A percentile compares a stretch with the other conserved stretches of the same genome.
These are phyloP conservation scores for Drosophila meridiana DNA, from an alignment of 2,888 invertebrate species.

Conservation along the genomic window DNA sequence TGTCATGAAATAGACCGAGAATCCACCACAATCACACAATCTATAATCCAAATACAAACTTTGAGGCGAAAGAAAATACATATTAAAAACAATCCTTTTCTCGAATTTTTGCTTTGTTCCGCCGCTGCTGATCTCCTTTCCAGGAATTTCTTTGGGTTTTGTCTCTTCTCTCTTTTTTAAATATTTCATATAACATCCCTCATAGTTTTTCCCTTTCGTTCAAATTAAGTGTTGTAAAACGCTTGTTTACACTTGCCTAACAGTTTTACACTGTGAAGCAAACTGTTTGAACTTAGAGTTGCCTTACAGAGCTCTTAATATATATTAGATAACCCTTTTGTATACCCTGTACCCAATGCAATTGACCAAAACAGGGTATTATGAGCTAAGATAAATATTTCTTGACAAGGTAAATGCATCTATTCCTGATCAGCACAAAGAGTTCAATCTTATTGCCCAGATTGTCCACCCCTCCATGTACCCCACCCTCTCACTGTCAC, in stretches of 20 bases:
- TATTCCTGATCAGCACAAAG: neutral
- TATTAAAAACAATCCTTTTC: neutral
- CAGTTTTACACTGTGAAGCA: neutral
- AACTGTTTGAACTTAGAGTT: neutral
- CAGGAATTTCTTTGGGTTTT: no score
- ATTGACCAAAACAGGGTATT: neutral
- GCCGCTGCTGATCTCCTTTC: no score
- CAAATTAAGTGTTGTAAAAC: constrained; percentile 1
- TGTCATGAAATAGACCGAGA: neutral
- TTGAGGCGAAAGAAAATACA: neutral
- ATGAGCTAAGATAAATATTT: no score
- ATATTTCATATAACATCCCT: no score
- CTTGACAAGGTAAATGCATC: neutral
- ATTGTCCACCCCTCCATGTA: neutral
- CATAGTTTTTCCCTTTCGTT: no score
- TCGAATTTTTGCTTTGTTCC: neutral
- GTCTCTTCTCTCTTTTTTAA: neutral
- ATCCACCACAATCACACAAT: neutral
- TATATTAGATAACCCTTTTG: neutral
- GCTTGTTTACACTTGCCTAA: neutral
- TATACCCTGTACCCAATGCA: neutral
- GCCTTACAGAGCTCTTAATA: neutral
- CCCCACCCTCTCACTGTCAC: neutral
- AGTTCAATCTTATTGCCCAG: no score
- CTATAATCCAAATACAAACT: neutral